Percentiles rank a stretch among this genome's conserved stretches.
Evolutionary conservation across 2,888 invertebrate species (phyloP).

Genomic region (Seira musarum): DNA sequence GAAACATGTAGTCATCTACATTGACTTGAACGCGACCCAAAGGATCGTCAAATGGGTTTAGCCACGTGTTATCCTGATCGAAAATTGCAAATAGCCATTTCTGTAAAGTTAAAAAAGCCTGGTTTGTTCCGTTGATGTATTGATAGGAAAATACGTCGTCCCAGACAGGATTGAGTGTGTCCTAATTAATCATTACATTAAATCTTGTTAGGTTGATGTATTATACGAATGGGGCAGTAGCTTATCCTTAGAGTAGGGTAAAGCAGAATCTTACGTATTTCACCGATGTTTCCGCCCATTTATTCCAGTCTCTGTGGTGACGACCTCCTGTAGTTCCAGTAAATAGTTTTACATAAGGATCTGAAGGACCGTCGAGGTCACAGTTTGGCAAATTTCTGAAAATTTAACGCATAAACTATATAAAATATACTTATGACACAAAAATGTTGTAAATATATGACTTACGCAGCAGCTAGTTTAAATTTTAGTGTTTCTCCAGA

Average conservation of each 20-base stretch:
- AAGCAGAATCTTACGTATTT: no score
- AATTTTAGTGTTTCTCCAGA: constrained; percentile 46
- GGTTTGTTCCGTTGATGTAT: constrained; percentile 40
- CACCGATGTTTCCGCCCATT: constrained; percentile 35
- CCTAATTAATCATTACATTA: no score
- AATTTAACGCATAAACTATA: background rate
- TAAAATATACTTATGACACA: background rate
- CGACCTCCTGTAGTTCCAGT: background rate
- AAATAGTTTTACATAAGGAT: constrained; percentile 53
- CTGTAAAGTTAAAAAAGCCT: constrained; percentile 37
- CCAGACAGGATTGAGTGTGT: constrained; percentile 55
- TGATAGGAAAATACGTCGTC: constrained; percentile 41
- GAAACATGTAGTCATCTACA: constrained; percentile 41
- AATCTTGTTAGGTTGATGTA: no score
- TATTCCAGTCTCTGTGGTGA: constrained; percentile 30
- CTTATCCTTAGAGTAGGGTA: no score
- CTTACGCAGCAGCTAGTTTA: constrained; percentile 53
- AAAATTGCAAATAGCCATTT: constrained; percentile 47
- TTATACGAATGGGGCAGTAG: no score
- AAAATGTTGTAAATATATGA: background rate
- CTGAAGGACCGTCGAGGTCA: constrained; percentile 42
- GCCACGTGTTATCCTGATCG: constrained; percentile 43
- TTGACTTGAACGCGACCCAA: constrained; percentile 41
- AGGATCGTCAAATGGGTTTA: constrained; percentile 48
- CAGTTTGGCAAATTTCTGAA: constrained; percentile 50